These are phyloP conservation scores for Diogma glabrata DNA, from an alignment of 2,888 invertebrate genomes.

Conservation along the genomic window DNA sequence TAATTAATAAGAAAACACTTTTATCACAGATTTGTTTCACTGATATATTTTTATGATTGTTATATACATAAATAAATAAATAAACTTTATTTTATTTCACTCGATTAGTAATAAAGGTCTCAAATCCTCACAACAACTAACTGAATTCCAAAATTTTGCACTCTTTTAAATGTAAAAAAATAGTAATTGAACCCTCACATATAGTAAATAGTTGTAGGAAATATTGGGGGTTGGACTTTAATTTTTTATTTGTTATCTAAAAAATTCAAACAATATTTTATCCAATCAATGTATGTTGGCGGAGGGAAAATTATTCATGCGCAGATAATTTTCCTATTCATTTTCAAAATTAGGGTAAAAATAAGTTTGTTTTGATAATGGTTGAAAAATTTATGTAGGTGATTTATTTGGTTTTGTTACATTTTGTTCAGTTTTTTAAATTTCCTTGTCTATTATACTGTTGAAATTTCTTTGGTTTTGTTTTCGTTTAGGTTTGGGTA, in stretches of 20 bases:
- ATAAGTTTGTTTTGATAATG: background rate
- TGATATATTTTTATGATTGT: background rate
- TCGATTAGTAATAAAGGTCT: background rate
- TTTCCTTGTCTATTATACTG: background rate
- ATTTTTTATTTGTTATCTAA: too few species aligned
- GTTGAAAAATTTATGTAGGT: background rate
- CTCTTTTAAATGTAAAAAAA: constrained; percentile 6
- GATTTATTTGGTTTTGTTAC: background rate
- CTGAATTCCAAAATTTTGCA: background rate
- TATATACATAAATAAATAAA: background rate
- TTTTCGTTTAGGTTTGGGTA: too few species aligned
- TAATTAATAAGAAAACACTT: background rate
- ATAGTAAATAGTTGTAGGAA: background rate
- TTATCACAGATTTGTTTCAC: constrained; percentile 7
- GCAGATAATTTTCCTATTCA: constrained; percentile 5
- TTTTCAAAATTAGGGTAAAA: background rate
- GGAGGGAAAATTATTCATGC: constrained; percentile 9
- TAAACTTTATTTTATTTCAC: background rate
- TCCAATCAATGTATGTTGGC: constrained; percentile 3
- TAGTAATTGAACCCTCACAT: constrained; percentile 6
- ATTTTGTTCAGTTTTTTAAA: background rate
- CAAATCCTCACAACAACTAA: constrained; percentile 2
- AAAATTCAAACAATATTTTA: too few species aligned
- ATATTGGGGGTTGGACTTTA: constrained; percentile 6
- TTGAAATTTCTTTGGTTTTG: background rate